phyloP scores from a whole-genome alignment of 1,140 invertebrate genomes.

The Bursaphelenchus mucronatus region DNA sequence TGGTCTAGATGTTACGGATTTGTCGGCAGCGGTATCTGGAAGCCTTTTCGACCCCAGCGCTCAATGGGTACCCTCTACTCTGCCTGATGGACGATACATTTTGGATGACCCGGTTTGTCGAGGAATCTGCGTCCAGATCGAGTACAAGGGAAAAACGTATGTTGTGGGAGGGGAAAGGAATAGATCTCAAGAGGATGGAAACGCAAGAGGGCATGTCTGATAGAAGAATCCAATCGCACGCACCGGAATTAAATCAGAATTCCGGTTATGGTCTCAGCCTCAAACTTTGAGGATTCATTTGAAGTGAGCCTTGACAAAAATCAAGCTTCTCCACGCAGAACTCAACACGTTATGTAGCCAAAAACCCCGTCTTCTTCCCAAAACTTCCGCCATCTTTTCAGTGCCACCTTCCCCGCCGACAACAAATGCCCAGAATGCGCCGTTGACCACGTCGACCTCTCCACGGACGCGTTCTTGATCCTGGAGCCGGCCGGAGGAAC shows the following conservation, averaged over 20 bases:
- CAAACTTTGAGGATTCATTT: too few species aligned
- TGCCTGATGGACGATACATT: constrained; percentile 6
- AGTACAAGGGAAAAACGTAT: constrained; percentile 37
- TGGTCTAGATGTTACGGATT: neutral
- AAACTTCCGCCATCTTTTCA: neutral
- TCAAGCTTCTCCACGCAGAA: neutral
- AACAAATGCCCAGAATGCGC: constrained; percentile 33
- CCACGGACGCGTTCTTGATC: constrained; percentile 17
- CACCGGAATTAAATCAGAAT: too few species aligned
- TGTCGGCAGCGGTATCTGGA: neutral
- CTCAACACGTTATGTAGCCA: neutral
- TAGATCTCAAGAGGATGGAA: too few species aligned
- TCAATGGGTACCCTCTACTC: neutral
- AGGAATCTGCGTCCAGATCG: constrained; percentile 29
- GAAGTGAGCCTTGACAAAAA: neutral
- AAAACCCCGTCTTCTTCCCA: too few species aligned
- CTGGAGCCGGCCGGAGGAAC: constrained; percentile 26
- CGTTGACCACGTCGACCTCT: constrained; percentile 27
- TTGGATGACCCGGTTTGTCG: constrained; percentile 32
- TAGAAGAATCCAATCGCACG: too few species aligned
- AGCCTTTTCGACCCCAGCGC: neutral
- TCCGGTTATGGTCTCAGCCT: too few species aligned
- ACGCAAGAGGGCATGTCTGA: too few species aligned
- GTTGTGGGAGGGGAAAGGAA: neutral
- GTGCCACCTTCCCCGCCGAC: constrained; percentile 20